Conservation (phyloP, 2,797 vertebrate species). For the Aselliscus stoliczkanus region DNA sequence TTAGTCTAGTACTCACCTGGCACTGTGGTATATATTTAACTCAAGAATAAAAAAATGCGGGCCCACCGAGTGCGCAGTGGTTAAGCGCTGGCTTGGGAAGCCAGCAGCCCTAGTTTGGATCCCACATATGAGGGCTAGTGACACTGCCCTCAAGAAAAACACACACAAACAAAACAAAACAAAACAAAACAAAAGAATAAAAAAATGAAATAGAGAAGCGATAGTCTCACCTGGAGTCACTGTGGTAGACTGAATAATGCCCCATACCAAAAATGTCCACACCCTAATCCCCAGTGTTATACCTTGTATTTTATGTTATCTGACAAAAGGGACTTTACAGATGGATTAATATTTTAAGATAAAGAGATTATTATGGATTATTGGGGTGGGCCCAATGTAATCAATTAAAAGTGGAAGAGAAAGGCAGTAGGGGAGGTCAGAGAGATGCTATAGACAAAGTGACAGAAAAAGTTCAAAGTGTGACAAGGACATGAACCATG, state of each 20-base stretch:
- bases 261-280: neutral
- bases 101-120: no score
- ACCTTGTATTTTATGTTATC: neutral
- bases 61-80: no score
- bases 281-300: neutral
- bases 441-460: neutral
- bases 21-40: neutral
- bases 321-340: neutral
- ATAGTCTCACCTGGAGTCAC: neutral
- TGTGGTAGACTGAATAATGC: neutral
- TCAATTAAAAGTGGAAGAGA: neutral
- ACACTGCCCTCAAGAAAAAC: no score
- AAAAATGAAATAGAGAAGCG: neutral
- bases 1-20: no score
- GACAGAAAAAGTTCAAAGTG: neutral
- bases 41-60: no score
- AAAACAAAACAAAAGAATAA: no score
- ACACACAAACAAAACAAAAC: no score
- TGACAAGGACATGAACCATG: neutral
- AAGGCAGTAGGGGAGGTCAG: neutral
- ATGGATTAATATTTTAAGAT: neutral
- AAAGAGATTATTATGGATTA: slow-evolving; percentile 1
- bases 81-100: no score
- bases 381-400: neutral
- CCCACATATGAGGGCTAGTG: no score